Percentiles rank a stretch among this genome's conserved stretches.
phyloP scores from a whole-genome alignment of 2,797 vertebrate species.

The Xerus rutilus region DNA sequence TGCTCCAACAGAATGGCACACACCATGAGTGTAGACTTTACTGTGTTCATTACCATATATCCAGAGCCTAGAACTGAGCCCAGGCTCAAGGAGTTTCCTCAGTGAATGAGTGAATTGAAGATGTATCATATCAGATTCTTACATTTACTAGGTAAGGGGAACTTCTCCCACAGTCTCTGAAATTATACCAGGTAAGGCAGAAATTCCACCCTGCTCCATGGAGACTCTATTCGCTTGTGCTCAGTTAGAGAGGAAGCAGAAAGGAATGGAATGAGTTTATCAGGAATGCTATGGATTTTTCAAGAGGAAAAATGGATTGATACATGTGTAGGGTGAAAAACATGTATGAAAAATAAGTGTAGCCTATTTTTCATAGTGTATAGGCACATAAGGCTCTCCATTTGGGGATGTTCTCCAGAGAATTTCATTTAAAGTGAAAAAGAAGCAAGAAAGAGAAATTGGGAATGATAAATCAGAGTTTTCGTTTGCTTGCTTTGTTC shows the following conservation, averaged over 20 bases:
- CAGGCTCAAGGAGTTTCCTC: background rate
- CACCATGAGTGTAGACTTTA: background rate
- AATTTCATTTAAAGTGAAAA: conserved; percentile 25
- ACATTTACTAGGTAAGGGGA: background rate
- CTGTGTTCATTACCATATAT: background rate
- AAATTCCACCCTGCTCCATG: no score
- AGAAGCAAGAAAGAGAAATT: background rate
- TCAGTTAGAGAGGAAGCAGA: no score
- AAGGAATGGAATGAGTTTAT: no score
- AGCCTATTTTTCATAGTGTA: background rate
- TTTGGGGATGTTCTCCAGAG: background rate
- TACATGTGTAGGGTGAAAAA: background rate
- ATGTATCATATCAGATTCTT: background rate
- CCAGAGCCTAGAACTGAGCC: background rate
- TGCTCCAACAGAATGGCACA: background rate
- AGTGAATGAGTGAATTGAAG: background rate
- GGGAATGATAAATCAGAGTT: background rate
- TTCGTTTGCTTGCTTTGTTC: background rate
- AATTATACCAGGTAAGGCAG: background rate
- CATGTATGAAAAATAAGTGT: background rate
- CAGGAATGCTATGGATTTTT: no score
- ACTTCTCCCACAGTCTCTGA: background rate
- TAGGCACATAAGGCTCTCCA: background rate
- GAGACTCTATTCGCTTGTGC: no score
- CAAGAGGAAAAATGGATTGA: no score